phyloP scores from a whole-genome alignment of 2,888 invertebrate genomes.

The Aporophyla lueneburgensis region DNA sequence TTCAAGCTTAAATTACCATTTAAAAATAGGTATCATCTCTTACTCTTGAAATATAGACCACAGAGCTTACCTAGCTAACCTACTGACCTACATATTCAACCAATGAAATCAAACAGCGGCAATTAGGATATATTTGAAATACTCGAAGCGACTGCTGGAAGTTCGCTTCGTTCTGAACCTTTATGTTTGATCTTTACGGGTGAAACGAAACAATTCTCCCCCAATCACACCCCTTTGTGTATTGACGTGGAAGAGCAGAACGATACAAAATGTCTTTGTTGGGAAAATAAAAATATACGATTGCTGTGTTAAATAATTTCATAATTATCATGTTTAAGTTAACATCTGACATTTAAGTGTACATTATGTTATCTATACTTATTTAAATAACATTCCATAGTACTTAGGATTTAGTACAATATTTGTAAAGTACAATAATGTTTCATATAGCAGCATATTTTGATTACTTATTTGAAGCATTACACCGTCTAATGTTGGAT shows the following conservation, averaged over 20 bases:
- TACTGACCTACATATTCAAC: slow-evolving; percentile 5
- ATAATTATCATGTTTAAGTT: slow-evolving; percentile 24
- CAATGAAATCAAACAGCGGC: slow-evolving; percentile 15
- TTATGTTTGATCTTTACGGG: slow-evolving; percentile 31
- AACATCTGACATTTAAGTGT: slow-evolving; percentile 48
- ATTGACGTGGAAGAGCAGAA: slow-evolving; percentile 26
- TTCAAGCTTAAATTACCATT: neutral
- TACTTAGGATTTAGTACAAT: slow-evolving; percentile 1
- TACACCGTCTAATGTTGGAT: neutral
- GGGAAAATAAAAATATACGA: slow-evolving; percentile 27
- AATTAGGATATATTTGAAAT: slow-evolving; percentile 39
- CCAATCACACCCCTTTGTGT: slow-evolving; percentile 19
- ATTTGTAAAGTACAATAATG: slow-evolving; percentile 18
- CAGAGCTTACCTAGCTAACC: neutral
- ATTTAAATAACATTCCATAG: slow-evolving; percentile 18
- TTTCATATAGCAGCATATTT: neutral
- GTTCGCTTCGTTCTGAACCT: slow-evolving; percentile 4
- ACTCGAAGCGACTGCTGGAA: slow-evolving; percentile 36
- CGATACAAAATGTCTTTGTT: slow-evolving; percentile 11
- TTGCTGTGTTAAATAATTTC: slow-evolving; percentile 33
- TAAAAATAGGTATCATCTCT: neutral
- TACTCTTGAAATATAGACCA: neutral
- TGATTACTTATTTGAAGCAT: neutral
- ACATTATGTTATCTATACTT: slow-evolving; percentile 30
- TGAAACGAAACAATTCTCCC: slow-evolving; percentile 23